Percentiles rank a stretch among this genome's conserved stretches.
These are phyloP conservation scores for pig (Sus scrofa) DNA, from an alignment of 2,113 vertebrate genomes.

Conservation along the genomic window T2T-Sscrofa CM000818.6:127811001-127811500, in stretches of 20 bases:
- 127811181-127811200: neutral
- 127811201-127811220: neutral
- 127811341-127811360: conserved; percentile 68
- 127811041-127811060: rapidly evolving
- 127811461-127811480: conserved; percentile 71
- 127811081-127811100: rapidly evolving
- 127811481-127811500: conserved; percentile 80
- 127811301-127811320: conserved; percentile 25
- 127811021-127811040: rapidly evolving
- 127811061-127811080: rapidly evolving
- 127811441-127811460: conserved; percentile 74
- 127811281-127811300: neutral
- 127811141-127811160: too few species aligned
- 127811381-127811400: conserved; percentile 79
- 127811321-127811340: conserved; percentile 28
- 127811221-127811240: neutral
- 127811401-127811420: conserved; percentile 60
- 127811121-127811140: neutral
- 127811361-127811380: conserved; percentile 82
- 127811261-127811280: neutral
- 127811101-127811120: neutral
- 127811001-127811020: rapidly evolving
- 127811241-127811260: neutral
- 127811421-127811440: conserved; percentile 66
- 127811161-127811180: neutral